Conservation (phyloP, 92 coral and sea anemone species). For the Montipora capitata region DNA sequence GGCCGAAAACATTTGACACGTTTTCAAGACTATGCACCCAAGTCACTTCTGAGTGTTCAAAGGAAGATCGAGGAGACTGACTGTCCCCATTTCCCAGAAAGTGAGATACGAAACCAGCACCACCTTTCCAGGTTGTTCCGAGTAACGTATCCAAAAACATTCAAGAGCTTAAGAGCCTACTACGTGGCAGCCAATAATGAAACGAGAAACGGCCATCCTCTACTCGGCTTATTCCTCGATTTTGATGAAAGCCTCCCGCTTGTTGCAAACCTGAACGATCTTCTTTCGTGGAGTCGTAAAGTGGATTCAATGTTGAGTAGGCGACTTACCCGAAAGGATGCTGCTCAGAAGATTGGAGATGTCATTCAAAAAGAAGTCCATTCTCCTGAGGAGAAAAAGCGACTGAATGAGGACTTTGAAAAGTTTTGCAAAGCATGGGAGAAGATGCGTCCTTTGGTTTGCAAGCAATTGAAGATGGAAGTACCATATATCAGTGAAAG, state of each 20-base stretch:
- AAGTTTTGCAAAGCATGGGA: slow-evolving; percentile 89
- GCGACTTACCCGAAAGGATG: slow-evolving; percentile 84
- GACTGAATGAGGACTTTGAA: slow-evolving; percentile 64
- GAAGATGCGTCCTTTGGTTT: slow-evolving; percentile 72
- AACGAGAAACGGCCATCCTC: slow-evolving; percentile 68
- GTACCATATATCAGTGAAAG: slow-evolving; percentile 84
- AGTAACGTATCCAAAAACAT: slow-evolving; percentile 76
- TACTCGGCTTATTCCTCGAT: slow-evolving; percentile 91
- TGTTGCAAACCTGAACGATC: slow-evolving; percentile 75
- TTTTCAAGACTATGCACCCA: slow-evolving; percentile 7
- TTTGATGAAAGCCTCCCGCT: slow-evolving; percentile 66
- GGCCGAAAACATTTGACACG: background rate
- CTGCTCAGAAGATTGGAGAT: slow-evolving; percentile 77
- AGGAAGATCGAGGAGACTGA: slow-evolving; percentile 83
- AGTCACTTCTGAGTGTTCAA: slow-evolving; percentile 25
- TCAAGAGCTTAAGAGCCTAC: slow-evolving; percentile 68
- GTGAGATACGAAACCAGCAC: slow-evolving; percentile 49
- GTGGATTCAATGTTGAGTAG: slow-evolving; percentile 82
- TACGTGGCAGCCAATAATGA: slow-evolving; percentile 63
- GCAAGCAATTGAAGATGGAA: slow-evolving; percentile 29
- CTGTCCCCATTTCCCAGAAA: slow-evolving; percentile 43
- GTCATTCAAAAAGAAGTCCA: slow-evolving; percentile 68
- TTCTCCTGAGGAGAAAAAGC: slow-evolving; percentile 48
- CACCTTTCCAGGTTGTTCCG: slow-evolving; percentile 84
- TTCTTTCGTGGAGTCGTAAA: slow-evolving; percentile 85